phyloP scores from a whole-genome alignment of 2,888 invertebrate species.

The Agonopterix alstromeriana region DNA sequence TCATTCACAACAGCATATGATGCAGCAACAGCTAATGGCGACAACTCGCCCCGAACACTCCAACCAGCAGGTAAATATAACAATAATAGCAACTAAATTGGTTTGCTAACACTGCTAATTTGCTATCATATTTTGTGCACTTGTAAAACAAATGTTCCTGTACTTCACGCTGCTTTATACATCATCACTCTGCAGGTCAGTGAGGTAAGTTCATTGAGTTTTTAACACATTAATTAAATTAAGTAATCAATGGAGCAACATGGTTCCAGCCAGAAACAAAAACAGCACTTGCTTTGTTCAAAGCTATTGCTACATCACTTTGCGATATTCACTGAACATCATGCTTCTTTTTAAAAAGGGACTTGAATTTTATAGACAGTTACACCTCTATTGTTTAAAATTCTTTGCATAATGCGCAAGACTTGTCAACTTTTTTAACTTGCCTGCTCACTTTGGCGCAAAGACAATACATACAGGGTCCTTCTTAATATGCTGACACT shows the following conservation, averaged over 20 bases:
- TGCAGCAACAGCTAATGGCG: constrained; percentile 71
- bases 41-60: constrained; percentile 53
- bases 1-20: constrained; percentile 71
- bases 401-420: too few relatives aligned
- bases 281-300: too few relatives aligned
- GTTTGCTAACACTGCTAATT: constrained; percentile 10
- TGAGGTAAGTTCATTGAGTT: constrained; percentile 49
- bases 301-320: too few relatives aligned
- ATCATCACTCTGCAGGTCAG: constrained; percentile 50
- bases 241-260: not conserved
- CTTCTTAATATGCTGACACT: too few relatives aligned
- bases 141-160: constrained; percentile 34
- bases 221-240: not conserved
- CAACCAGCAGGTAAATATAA: constrained; percentile 58
- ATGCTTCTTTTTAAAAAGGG: too few relatives aligned
- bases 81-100: not conserved
- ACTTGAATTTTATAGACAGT: too few relatives aligned
- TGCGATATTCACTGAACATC: too few relatives aligned
- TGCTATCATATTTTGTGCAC: constrained; percentile 21
- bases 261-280: not conserved
- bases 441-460: too few relatives aligned
- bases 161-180: constrained; percentile 56
- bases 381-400: too few relatives aligned
- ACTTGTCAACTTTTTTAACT: too few relatives aligned
- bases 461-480: too few relatives aligned